phyloP scores from a whole-genome alignment of 2,797 vertebrate species.

The Tenualosa ilisha region DNA sequence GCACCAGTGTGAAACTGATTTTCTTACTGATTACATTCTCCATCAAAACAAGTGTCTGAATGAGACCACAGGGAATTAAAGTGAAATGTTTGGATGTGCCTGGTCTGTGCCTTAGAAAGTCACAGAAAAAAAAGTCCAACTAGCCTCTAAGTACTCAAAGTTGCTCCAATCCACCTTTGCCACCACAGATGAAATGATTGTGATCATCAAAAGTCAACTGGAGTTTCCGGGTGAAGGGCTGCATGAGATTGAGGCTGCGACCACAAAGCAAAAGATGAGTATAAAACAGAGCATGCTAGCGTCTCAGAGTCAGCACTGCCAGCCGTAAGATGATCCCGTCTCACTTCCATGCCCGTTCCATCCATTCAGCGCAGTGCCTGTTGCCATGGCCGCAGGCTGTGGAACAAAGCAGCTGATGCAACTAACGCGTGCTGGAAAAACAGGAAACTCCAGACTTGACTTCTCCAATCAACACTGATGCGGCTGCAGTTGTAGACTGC shows the following conservation, averaged over 20 bases:
- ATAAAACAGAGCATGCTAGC: background rate
- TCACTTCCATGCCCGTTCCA: background rate
- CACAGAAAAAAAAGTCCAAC: background rate
- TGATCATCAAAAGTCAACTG: background rate
- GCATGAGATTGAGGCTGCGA: background rate
- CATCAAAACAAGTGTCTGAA: background rate
- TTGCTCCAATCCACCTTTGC: background rate
- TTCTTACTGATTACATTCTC: background rate
- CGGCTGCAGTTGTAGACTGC: background rate
- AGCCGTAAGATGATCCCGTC: background rate
- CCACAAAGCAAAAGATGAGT: background rate
- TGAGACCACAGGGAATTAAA: background rate
- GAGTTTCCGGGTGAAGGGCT: background rate
- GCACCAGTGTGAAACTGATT: background rate
- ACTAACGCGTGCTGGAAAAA: background rate
- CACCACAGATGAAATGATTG: background rate
- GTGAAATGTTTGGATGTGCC: background rate
- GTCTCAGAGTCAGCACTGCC: background rate
- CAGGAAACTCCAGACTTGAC: constrained; percentile 11
- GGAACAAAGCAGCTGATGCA: background rate
- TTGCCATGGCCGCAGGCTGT: background rate
- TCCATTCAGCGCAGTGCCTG: background rate
- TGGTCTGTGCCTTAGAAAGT: background rate
- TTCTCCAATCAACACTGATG: background rate
- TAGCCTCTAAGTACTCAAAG: background rate